Percentiles rank a stretch among this genome's conserved stretches.
Conservation (phyloP, 1,140 invertebrate genomes). For the Odontomachus brunneus region DNA sequence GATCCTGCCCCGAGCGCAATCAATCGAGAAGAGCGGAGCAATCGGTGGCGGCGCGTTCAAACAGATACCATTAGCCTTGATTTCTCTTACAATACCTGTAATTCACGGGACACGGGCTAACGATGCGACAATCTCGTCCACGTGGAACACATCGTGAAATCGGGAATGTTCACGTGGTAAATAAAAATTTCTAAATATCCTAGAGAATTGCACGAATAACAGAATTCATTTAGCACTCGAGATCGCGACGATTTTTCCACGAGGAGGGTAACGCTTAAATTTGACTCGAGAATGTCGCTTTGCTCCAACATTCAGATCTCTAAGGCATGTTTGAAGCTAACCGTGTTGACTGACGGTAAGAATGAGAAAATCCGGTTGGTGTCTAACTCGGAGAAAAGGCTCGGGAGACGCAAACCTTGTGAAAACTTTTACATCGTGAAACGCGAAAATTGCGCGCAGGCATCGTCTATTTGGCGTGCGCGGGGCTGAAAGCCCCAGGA, state of each 20-base stretch:
- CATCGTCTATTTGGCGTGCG: neutral
- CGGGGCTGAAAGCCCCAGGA: slow-evolving; percentile 52
- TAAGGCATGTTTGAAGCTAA: neutral
- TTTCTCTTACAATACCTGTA: neutral
- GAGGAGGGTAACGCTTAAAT: too few relatives aligned
- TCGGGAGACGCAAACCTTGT: slow-evolving; percentile 76
- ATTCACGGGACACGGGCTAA: too few relatives aligned
- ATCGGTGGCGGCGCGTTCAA: neutral
- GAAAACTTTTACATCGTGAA: slow-evolving; percentile 75
- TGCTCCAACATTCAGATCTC: too few relatives aligned
- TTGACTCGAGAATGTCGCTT: too few relatives aligned
- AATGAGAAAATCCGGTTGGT: slow-evolving; percentile 68
- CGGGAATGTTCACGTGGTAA: too few relatives aligned
- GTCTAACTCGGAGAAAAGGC: slow-evolving; percentile 57
- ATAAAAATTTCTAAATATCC: too few relatives aligned
- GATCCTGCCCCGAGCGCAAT: slow-evolving; percentile 2
- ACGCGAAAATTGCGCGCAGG: slow-evolving; percentile 69
- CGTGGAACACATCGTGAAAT: neutral
- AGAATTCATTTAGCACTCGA: too few relatives aligned
- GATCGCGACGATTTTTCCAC: too few relatives aligned
- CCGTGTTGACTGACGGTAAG: neutral
- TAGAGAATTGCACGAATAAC: too few relatives aligned
- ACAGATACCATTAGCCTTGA: neutral
- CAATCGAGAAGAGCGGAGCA: neutral
- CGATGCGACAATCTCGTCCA: too few relatives aligned